Base-by-base conservation (phyloP, 2,888 invertebrate genomes). In the Hyles lineata region DNA sequence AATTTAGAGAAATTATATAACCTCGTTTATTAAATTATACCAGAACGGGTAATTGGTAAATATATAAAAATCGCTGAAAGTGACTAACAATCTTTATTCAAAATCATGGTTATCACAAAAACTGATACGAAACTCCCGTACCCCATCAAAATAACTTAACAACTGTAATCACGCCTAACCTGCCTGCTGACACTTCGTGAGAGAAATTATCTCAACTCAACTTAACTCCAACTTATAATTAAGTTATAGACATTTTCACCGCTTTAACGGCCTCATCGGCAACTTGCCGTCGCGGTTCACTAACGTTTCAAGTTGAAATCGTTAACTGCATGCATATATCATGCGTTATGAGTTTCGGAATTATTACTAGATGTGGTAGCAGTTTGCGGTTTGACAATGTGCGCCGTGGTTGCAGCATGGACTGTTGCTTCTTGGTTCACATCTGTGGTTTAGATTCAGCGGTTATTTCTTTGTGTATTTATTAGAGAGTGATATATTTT, bases 211-310 rank as follows among this genome's bases (percentile, higher is more conserved):
- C 73, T 73, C 32, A 52, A 55, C 21, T 61, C 52, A 72, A 74
- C 74, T 74, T 59, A 74, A 76, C 70, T 60, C 71, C 55, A 78
- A 79, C 75, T 82, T 80, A 74, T 77, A 80, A 82, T 80, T 79
- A 80, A 78, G 72, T 82, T 80, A 80, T 78, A 76, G 78, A 77
- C 75, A 67, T 43, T 73, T 62, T 72, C 73, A 70, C 71, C 77
- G 77, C 55, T 75, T 78, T 78, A 76, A 78, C 76, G 73, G 75
- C 75, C 75, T 71, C 75, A 76, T 77, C 76, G 77, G 76, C 75
- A 80, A 77, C 75, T 82, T 78, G 76, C 55, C 70, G 76, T 50
- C 70, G 70, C 74, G 74, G 70, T 73, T 79, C 43, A 43, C 15
- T 43, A 75, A 76, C 75, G 76, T 75, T 77, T 74, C 63, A 75